phyloP scores from a whole-genome alignment of 2,113 vertebrate species.

The Trachemys scripta region DNA sequence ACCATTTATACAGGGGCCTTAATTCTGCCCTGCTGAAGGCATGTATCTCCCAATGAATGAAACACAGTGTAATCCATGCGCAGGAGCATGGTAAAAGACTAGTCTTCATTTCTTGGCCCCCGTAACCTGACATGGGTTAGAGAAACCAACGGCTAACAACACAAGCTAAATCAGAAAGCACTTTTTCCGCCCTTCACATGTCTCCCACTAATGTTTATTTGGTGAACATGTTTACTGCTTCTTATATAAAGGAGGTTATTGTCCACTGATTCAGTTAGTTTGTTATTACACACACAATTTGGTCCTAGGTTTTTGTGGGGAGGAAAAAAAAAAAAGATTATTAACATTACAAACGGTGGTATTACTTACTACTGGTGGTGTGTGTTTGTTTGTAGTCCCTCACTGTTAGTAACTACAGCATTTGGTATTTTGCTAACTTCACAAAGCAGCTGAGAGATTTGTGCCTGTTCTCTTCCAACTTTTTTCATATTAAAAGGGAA shows the following conservation, averaged over 20 bases:
- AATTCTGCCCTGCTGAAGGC: neutral
- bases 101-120: neutral
- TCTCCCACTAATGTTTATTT: neutral
- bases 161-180: neutral
- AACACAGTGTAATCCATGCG: neutral
- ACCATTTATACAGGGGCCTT: neutral
- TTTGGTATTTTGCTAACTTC: neutral
- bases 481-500: neutral
- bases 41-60: neutral
- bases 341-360: neutral
- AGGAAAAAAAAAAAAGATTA: neutral
- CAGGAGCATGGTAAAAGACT: neutral
- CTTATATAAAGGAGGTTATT: neutral
- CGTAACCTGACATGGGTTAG: neutral
- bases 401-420: accelerated
- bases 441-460: neutral
- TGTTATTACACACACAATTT: neutral
- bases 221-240: neutral
- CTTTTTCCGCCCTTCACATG: neutral
- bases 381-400: neutral
- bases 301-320: neutral
- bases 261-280: neutral
- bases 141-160: neutral
- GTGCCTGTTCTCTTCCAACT: accelerated
- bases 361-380: neutral